These are phyloP conservation scores for Pyrocoelia pectoralis DNA, from an alignment of 2,888 invertebrate species.

Conservation along the genomic window DNA sequence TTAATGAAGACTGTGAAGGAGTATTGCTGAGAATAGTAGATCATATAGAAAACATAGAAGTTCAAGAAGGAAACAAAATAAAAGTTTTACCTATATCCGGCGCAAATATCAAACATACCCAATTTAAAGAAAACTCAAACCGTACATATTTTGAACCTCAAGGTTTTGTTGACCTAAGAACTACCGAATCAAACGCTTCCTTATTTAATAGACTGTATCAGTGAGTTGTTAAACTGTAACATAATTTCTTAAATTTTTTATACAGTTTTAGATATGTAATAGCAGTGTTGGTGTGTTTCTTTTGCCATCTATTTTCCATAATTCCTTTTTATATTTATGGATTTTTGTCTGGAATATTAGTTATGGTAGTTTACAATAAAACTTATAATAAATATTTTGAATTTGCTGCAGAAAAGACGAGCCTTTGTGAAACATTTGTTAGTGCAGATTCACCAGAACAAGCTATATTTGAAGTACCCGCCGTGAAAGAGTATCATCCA, in stretches of 20 bases:
- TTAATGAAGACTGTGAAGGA: neutral
- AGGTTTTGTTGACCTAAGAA: constrained; percentile 55
- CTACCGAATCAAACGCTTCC: constrained; percentile 10
- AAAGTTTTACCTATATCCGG: constrained; percentile 33
- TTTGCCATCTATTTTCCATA: constrained; percentile 33
- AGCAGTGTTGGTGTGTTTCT: constrained; percentile 4
- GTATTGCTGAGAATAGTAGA: neutral
- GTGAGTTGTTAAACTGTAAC: constrained; percentile 2
- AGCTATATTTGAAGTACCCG: constrained; percentile 67
- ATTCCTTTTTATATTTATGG: constrained; percentile 39
- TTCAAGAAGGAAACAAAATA: constrained; percentile 32
- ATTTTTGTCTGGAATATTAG: constrained; percentile 39
- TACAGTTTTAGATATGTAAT: constrained; percentile 25
- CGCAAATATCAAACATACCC: constrained; percentile 41
- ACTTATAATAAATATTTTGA: constrained; percentile 28
- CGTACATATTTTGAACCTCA: constrained; percentile 51
- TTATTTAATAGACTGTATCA: constrained; percentile 17
- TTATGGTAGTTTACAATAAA: constrained; percentile 20
- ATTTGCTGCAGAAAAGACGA: neutral
- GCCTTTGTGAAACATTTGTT: neutral
- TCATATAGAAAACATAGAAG: constrained; percentile 26
- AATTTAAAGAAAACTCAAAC: constrained; percentile 33
- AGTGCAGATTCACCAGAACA: neutral
- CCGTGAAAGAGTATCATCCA: constrained; percentile 69
- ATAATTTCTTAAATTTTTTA: neutral